Conservation (phyloP, 2,888 invertebrate species). For the Dicranocentrus wangi region DNA sequence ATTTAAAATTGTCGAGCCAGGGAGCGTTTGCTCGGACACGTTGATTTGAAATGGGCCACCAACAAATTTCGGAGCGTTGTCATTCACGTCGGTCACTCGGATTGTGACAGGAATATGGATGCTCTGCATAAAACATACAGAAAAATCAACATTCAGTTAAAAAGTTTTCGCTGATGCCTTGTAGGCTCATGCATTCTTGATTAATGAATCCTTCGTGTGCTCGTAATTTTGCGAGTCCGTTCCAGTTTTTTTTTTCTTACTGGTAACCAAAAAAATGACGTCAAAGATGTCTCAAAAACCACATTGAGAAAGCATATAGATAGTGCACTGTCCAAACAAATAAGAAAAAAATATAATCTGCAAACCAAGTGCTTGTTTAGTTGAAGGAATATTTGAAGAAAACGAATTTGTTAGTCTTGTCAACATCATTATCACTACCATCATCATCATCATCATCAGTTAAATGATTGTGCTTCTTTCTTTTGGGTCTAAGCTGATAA, state of each 20-base stretch:
- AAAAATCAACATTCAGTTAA: too few relatives aligned
- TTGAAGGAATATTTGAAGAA: background rate
- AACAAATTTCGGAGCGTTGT: conserved; percentile 69
- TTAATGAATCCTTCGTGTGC: too few relatives aligned
- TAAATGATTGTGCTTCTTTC: conserved; percentile 1
- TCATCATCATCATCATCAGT: conserved; percentile 10
- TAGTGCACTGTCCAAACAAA: too few relatives aligned
- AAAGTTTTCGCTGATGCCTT: too few relatives aligned
- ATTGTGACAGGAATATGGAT: conserved; percentile 88
- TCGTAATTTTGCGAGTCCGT: too few relatives aligned
- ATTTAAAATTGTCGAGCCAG: conserved; percentile 69
- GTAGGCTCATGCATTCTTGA: too few relatives aligned
- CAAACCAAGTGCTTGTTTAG: background rate
- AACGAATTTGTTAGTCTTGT: background rate
- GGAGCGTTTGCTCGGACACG: conserved; percentile 71
- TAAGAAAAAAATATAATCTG: too few relatives aligned
- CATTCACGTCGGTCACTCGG: conserved; percentile 83
- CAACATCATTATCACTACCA: background rate
- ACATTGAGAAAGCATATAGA: too few relatives aligned
- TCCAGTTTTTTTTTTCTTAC: too few relatives aligned
- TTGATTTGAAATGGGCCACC: conserved; percentile 67
- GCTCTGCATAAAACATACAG: conserved; percentile 80
- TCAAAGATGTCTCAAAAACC: too few relatives aligned
- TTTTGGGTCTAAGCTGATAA: conserved; percentile 21
- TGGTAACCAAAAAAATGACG: too few relatives aligned